Evolutionary conservation across 2,797 vertebrate genomes (phyloP).

Genomic region (Rhinophrynus dorsalis): DNA sequence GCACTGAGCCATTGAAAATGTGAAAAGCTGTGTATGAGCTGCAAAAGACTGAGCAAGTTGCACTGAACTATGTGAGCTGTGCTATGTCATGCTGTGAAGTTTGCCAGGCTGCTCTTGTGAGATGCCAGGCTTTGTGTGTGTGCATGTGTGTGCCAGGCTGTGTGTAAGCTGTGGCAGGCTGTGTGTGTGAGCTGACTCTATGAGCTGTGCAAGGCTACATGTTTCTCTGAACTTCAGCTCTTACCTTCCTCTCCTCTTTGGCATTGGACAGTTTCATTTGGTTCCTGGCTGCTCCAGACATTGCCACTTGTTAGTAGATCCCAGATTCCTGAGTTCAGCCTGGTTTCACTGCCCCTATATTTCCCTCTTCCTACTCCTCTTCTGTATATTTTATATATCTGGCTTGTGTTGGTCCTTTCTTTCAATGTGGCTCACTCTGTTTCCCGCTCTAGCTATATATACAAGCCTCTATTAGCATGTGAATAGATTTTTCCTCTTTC

Average conservation of each 20-base stretch:
- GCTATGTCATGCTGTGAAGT: too few species aligned
- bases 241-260: conserved; percentile 86
- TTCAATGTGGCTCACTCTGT: conserved; percentile 10
- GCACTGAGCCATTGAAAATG: neutral
- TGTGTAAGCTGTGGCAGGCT: neutral
- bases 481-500: conserved; percentile 29
- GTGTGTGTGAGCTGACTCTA: neutral
- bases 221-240: too few species aligned
- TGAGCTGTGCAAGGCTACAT: too few species aligned
- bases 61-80: too few species aligned
- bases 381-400: conserved; percentile 20
- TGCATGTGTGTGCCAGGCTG: neutral
- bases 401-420: neutral
- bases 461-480: conserved; percentile 40
- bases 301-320: conserved; percentile 48
- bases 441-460: conserved; percentile 46
- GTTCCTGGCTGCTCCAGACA: conserved; percentile 74
- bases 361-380: neutral
- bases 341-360: neutral
- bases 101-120: neutral
- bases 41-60: neutral
- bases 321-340: conserved; percentile 2
- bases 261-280: conserved; percentile 67
- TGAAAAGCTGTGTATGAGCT: neutral
- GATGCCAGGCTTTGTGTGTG: neutral